Base-by-base conservation (phyloP, 2,888 invertebrate species). In the Dynastes maya region DNA sequence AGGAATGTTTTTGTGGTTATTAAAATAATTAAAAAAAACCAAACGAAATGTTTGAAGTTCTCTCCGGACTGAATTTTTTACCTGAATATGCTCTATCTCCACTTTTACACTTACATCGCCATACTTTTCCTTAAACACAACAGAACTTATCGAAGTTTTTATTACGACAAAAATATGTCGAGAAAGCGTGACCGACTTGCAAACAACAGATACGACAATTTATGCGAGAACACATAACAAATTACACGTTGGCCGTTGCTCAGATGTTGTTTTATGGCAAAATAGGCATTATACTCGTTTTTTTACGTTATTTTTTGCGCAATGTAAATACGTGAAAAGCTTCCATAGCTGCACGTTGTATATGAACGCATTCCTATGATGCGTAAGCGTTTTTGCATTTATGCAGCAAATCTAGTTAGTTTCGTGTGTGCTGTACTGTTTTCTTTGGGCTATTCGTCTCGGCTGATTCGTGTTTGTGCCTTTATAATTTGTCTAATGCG, bases 201-300 rank as follows among this genome's bases (percentile, higher is more conserved):
- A 32, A 32, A 29, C 63, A 63, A 63, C 63, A 63, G n/a, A 29
- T 13, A 63, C 63, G 63, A 32, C 63, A 63, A 63, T 63, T 63
- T 63, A 63, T 63, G 63, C 63, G 63, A 13, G 63, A 29, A 11
- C 63, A 63, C 63, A 63, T 63, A 63, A 32, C 63, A 63, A 63
- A 32, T 63, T 63, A 32, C 29, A 32, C 32, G 29, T 29, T 63
- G 32, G 29, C 32, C 63, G 32, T 63, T 63, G n/a, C 27, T 63
- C 13, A 13, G 63, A n/a, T 32, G 63, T 32, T 11, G 32, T 63
- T 63, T 32, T 32, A 29, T 63, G 32, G 27, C 11, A 32, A 63
- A 63, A 29, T 29, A 29, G 63, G n/a, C 29, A 32, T 63, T 9
- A 5, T 32, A n/a, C 32, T 32, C 27, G 27, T 32, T 63, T 63